These are phyloP conservation scores for Subanguina moxae DNA, from an alignment of 1,140 invertebrate species.

Conservation along the genomic window DNA sequence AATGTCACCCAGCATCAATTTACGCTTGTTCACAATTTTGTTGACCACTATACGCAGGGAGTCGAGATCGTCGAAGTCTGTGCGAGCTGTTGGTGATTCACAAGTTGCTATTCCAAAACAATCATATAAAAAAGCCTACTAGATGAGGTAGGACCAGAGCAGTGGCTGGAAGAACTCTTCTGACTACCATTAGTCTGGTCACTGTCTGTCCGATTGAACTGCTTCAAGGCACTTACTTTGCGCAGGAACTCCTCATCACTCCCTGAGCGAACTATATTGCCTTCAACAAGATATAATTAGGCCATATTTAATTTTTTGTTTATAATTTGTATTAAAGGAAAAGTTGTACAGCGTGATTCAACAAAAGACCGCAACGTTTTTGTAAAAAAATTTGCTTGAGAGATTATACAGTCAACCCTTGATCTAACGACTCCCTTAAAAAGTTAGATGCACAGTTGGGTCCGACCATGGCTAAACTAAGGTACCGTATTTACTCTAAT, in stretches of 20 bases:
- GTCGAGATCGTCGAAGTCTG: background rate
- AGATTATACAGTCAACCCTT: no score
- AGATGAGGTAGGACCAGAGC: constrained; percentile 3
- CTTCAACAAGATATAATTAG: background rate
- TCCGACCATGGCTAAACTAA: no score
- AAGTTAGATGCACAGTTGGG: no score
- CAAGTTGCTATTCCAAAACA: no score
- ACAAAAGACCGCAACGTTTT: no score
- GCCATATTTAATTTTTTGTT: no score
- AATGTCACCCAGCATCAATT: constrained; percentile 33
- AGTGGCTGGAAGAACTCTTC: constrained; percentile 19
- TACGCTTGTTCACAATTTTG: background rate
- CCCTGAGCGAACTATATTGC: constrained; percentile 2
- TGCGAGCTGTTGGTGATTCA: constrained; percentile 17
- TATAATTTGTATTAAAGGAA: no score
- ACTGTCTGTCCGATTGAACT: constrained; percentile 18
- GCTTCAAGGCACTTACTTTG: constrained; percentile 8
- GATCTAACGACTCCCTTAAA: no score
- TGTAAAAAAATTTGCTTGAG: no score
- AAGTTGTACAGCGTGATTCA: no score
- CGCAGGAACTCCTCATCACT: constrained; percentile 27
- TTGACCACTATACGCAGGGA: constrained; percentile 22
- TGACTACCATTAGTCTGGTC: constrained; percentile 30
- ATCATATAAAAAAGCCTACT: background rate
- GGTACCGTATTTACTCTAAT: no score